Percentiles rank a stretch among this genome's conserved stretches.
These are phyloP conservation scores for Aporophyla nigra DNA, from an alignment of 2,888 invertebrate genomes.

Conservation along the genomic window DNA sequence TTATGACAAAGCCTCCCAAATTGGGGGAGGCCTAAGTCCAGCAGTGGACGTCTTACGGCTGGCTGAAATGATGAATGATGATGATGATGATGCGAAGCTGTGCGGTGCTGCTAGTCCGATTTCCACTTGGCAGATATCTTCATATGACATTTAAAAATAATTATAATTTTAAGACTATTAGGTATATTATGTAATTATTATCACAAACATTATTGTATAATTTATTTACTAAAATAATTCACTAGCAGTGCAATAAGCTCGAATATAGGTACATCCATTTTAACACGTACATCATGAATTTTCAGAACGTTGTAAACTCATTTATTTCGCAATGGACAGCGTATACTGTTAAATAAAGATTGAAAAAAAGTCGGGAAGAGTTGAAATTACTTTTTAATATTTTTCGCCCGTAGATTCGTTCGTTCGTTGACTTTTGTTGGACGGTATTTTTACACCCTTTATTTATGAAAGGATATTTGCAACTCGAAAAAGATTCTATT, in stretches of 20 bases:
- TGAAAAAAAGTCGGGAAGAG: background rate
- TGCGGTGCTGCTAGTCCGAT: too few species aligned
- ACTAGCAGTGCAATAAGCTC: background rate
- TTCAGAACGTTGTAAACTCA: background rate
- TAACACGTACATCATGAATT: background rate
- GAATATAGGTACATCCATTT: background rate
- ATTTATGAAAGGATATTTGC: too few species aligned
- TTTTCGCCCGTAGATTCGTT: background rate
- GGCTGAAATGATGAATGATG: too few species aligned
- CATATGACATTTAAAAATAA: too few species aligned
- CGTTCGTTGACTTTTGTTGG: background rate
- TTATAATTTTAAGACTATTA: too few species aligned
- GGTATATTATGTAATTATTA: too few species aligned
- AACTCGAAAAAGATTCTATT: background rate
- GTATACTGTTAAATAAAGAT: background rate
- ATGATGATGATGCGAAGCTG: too few species aligned
- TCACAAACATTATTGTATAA: background rate
- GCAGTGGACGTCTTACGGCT: too few species aligned
- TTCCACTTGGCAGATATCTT: too few species aligned
- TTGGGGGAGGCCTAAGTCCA: too few species aligned
- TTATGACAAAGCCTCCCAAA: too few species aligned
- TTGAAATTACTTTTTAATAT: constrained; percentile 4
- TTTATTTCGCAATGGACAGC: background rate
- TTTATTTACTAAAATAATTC: background rate
- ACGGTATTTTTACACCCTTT: background rate